Evolutionary conservation across 2,797 vertebrate genomes (phyloP).

Genomic region (Threskiornis aethiopicus): DNA sequence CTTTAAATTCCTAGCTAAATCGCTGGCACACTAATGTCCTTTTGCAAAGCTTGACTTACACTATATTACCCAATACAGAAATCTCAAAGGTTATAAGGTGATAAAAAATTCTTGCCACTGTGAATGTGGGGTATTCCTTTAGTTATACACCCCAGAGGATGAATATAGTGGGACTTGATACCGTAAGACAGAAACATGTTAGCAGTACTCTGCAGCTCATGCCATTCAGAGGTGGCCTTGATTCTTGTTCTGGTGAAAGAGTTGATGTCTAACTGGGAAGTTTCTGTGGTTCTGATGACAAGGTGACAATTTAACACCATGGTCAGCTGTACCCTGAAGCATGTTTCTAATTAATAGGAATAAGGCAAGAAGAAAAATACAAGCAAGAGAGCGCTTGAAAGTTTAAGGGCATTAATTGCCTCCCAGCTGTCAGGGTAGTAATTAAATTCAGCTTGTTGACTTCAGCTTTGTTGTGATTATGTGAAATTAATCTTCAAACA

Average conservation of each 20-base stretch:
- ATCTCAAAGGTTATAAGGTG: not conserved
- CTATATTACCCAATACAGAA: not conserved
- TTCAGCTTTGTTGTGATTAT: constrained; percentile 65
- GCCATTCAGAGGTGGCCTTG: not conserved
- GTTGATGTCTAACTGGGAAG: not conserved
- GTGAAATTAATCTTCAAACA: constrained; percentile 67
- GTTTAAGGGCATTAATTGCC: constrained; percentile 69
- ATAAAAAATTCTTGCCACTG: not conserved
- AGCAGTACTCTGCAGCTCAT: not conserved
- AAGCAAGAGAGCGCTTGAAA: not conserved
- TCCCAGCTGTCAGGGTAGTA: constrained; percentile 67
- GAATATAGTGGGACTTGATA: not conserved
- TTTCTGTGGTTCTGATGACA: not conserved
- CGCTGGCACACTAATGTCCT: not conserved
- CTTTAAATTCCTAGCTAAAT: not conserved
- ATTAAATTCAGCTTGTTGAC: constrained; percentile 75
- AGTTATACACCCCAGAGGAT: not conserved
- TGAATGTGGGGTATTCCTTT: not conserved
- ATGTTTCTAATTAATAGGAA: constrained; percentile 60
- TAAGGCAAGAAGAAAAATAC: constrained; percentile 25
- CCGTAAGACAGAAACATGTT: not conserved
- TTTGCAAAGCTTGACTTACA: not conserved
- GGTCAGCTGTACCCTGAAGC: constrained; percentile 43
- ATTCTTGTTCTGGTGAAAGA: not conserved
- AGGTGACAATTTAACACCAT: not conserved